Evolutionary conservation across 2,888 invertebrate genomes (phyloP).

Genomic region (Lasioglossum leucozonium): DNA sequence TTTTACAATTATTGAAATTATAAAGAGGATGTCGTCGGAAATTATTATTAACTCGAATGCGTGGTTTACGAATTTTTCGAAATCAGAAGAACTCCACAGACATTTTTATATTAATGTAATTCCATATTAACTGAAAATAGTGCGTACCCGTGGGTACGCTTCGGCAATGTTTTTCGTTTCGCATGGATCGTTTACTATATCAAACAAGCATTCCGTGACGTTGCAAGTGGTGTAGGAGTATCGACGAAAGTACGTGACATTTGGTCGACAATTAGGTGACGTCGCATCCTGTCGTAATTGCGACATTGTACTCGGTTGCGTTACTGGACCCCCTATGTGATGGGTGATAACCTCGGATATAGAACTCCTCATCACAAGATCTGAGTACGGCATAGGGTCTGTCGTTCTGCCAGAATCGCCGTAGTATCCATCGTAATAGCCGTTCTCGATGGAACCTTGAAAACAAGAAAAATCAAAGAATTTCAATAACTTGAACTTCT

Average conservation of each 20-base stretch:
- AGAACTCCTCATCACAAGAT: conserved; percentile 75
- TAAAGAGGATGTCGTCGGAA: no score
- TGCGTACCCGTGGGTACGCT: conserved; percentile 78
- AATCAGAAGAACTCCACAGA: no score
- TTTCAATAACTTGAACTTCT: neutral
- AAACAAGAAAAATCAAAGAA: neutral
- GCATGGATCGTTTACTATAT: conserved; percentile 92
- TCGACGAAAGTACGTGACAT: conserved; percentile 64
- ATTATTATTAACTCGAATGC: no score
- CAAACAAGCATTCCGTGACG: conserved; percentile 89
- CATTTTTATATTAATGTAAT: no score
- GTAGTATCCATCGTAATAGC: conserved; percentile 80
- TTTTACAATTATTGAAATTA: no score
- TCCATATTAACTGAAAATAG: neutral
- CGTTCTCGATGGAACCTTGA: conserved; percentile 69
- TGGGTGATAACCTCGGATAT: conserved; percentile 79
- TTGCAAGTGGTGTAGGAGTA: conserved; percentile 77
- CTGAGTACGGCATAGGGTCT: conserved; percentile 71
- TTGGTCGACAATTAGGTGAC: conserved; percentile 74
- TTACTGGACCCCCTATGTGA: conserved; percentile 80
- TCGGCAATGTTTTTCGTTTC: conserved; percentile 89
- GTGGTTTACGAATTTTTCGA: no score
- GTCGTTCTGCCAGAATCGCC: conserved; percentile 77
- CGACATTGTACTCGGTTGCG: conserved; percentile 80
- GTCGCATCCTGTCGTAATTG: conserved; percentile 78